These are phyloP conservation scores for Pyxicephalus adspersus DNA, from an alignment of 2,113 vertebrate species.

Conservation along the genomic window DNA sequence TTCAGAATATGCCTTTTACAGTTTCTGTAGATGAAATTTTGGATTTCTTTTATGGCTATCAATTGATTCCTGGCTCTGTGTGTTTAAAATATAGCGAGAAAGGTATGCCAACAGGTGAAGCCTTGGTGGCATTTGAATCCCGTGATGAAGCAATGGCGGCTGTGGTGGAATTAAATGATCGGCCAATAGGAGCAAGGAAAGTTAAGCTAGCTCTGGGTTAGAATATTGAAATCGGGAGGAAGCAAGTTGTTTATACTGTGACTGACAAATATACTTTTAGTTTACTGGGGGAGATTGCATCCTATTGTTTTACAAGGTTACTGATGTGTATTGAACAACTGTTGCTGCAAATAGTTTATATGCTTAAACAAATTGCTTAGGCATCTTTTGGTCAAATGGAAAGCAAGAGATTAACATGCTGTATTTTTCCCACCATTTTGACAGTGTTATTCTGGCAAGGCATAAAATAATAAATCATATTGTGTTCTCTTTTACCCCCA, in stretches of 20 bases:
- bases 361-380: slow-evolving; percentile 44
- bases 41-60: slow-evolving; percentile 99
- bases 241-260: slow-evolving; percentile 75
- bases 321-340: slow-evolving; percentile 69
- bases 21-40: slow-evolving; percentile 97
- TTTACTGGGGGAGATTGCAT: slow-evolving; percentile 74
- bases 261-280: slow-evolving; percentile 71
- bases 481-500: neutral
- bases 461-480: neutral
- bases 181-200: slow-evolving; percentile 96
- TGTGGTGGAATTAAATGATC: slow-evolving; percentile 95
- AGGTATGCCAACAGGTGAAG: slow-evolving; percentile 95
- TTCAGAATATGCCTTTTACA: slow-evolving; percentile 98
- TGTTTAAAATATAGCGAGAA: slow-evolving; percentile 97
- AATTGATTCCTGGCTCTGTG: slow-evolving; percentile 94
- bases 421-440: neutral
- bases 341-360: slow-evolving; percentile 57
- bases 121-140: slow-evolving; percentile 97
- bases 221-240: neutral
- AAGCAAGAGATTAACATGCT: neutral
- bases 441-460: slow-evolving; percentile 9
- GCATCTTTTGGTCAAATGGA: slow-evolving; percentile 40
- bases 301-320: slow-evolving; percentile 69
- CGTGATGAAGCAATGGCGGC: slow-evolving; percentile 94
- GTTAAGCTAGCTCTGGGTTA: slow-evolving; percentile 95